Evolutionary conservation across 2,797 vertebrate genomes (phyloP), one percentile per base, ranked within the genome.

Genomic region (Meriones psammophilus): DNA sequence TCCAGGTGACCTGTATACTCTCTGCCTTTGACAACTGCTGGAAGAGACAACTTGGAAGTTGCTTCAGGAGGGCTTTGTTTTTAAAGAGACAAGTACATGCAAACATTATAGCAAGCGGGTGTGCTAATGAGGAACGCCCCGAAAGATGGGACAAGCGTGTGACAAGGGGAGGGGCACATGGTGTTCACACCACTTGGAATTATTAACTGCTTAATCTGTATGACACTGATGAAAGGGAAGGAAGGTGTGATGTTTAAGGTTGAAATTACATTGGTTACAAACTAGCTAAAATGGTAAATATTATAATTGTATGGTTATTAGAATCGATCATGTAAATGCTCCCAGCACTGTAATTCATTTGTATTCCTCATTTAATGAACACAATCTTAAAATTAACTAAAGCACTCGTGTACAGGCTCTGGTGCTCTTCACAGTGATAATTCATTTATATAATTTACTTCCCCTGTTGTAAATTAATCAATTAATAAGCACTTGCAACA

Each of bases 401-500:
- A 83, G 60, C n/a, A 86, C 69, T 92, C 80, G 18, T 91, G 66
- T n/a, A 91, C 74, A 73, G 56, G 58, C 54, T 85, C 18, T 88
- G 30, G 36, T 92, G 33, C 18, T 93, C 77, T 94, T 84, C 83
- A 88, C 8, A 50, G 69, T 76, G 76, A 94, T 80, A 96, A 95
- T 85, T 80, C 73, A 66, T 87, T 95, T 79, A 68, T 76, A 77
- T 87, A 85, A 91, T 92, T 96, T 80, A 91, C 13, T 92, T 89
- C 77, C 50, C 33, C 18, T 56, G n/a, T 74, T 91, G 39, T 79
- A 91, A 97, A 94, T 97, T 95, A 96, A 96, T 93, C 87, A 94
- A 77, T 91, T 96, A 89, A 93, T 92, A 86, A 89, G 46, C 66
- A 91, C 79, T 89, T 89, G 88, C 18, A 87, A 80, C 15, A 91